Evolutionary conservation across 1,140 invertebrate species (phyloP).

Genomic region (Druon quercuslanigerum): DNA sequence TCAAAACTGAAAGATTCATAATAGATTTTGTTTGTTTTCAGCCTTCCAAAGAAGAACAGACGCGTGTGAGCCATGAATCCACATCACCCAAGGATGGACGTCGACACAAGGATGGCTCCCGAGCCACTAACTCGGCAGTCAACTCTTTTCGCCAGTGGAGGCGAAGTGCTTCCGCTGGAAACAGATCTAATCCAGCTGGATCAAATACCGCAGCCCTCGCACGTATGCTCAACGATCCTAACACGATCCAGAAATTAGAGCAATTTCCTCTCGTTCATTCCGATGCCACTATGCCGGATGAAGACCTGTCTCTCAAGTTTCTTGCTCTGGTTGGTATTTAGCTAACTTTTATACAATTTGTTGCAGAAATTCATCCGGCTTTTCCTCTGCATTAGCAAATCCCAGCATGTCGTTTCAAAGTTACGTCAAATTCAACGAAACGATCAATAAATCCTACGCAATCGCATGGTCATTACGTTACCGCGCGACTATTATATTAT

Average conservation of each 20-base stretch:
- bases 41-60: conserved; percentile 59
- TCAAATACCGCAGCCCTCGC: conserved; percentile 28
- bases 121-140: conserved; percentile 53
- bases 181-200: conserved; percentile 41
- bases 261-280: conserved; percentile 65
- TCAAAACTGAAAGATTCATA: conserved; percentile 5
- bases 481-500: too few relatives aligned
- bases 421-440: too few relatives aligned
- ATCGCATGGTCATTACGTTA: too few relatives aligned
- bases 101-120: conserved; percentile 53
- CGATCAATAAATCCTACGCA: too few relatives aligned
- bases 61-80: conserved; percentile 36
- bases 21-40: conserved; percentile 50
- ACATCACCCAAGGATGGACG: conserved; percentile 46
- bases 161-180: conserved; percentile 55
- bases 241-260: conserved; percentile 59
- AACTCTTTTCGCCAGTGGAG: conserved; percentile 66
- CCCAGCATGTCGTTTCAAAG: too few relatives aligned
- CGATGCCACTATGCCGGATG: conserved; percentile 64
- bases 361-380: too few relatives aligned
- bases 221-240: conserved; percentile 47
- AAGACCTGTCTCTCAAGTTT: conserved; percentile 68
- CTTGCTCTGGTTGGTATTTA: conserved; percentile 60
- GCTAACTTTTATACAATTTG: too few relatives aligned
- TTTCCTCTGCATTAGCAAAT: too few relatives aligned